Base-by-base conservation (phyloP, 2,888 invertebrate genomes). In the Ernsta delagoae region DNA sequence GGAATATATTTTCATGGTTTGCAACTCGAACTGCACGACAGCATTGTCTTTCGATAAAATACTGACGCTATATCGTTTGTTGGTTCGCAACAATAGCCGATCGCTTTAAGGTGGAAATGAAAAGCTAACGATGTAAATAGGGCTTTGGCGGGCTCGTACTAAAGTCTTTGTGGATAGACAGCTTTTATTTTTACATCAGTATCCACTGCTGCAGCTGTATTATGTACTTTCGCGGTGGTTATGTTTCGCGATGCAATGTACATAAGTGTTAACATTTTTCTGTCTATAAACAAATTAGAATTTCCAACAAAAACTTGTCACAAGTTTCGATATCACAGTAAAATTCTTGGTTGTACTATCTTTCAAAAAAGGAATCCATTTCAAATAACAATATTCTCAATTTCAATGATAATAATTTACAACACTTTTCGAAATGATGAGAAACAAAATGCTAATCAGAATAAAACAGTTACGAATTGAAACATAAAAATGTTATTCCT, bases 81-180 rank as follows among this genome's bases (percentile, higher is more conserved):
- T 64, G 60, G 36, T 24, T 24, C 65, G 48, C 71, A 82, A 80
- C 81, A 82, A 83, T 77, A 74, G 73, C 70, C 71, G 71, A 73
- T 75, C 75, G 77, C 76, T 78, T 75, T 73, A 79, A 78, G 78
- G 79, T 81, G 78, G 75, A 80, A 84, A 84, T 80, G 78, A 79
- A 78, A 82, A 78, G 77, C 79, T 81, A 83, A 83, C 82, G 80
- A 81, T 79, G 77, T 79, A 80, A 80, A 79, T 77, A 79, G 77
- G 75, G 74, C 70, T 73, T 75, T 73, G 71, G 67, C 72, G 72
- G 70, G 70, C 74, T 76, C 71, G 65, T 69, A 63, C 43, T 59
- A 54, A 39, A 60, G 65, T 65, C 70, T 75, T 74, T 74, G 67
- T 74, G 64, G 11, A 54, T 34, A 24, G 57, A 41, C 50, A 36